phyloP scores from a whole-genome alignment of 2,888 invertebrate genomes.

The Anarsia innoxiella region DNA sequence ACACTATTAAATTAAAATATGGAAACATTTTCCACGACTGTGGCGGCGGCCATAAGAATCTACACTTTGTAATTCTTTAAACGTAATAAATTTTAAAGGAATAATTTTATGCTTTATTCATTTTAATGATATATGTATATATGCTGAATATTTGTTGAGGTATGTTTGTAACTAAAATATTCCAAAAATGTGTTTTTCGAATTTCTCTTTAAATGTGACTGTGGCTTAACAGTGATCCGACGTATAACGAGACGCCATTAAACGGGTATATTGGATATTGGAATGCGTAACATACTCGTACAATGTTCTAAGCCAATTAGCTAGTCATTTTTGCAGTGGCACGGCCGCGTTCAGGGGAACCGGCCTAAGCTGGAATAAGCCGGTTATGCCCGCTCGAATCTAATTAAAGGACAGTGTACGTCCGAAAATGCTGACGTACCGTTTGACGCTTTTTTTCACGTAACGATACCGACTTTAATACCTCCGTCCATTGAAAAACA shows the following conservation, averaged over 20 bases:
- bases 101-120: too few species aligned
- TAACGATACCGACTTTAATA: constrained; percentile 29
- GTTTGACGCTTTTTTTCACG: constrained; percentile 54
- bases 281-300: constrained; percentile 50
- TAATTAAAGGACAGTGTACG: constrained; percentile 68
- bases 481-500: constrained; percentile 31
- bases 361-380: constrained; percentile 68
- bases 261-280: constrained; percentile 61
- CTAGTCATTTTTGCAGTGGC: constrained; percentile 68
- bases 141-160: too few species aligned
- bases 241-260: constrained; percentile 52
- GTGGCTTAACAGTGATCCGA: constrained; percentile 20
- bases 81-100: too few species aligned
- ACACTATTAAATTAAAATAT: constrained; percentile 8
- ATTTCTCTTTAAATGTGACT: constrained; percentile 3
- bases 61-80: too few species aligned
- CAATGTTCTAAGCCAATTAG: constrained; percentile 72
- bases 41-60: too few species aligned
- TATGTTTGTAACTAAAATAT: too few species aligned
- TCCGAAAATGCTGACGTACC: constrained; percentile 65
- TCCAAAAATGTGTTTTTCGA: background rate
- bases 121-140: too few species aligned
- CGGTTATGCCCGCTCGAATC: constrained; percentile 69
- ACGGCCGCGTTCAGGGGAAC: constrained; percentile 49
- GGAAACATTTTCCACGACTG: too few species aligned